Conservation (phyloP, 2,797 vertebrate genomes). For the Scyliorhinus canicula region DNA sequence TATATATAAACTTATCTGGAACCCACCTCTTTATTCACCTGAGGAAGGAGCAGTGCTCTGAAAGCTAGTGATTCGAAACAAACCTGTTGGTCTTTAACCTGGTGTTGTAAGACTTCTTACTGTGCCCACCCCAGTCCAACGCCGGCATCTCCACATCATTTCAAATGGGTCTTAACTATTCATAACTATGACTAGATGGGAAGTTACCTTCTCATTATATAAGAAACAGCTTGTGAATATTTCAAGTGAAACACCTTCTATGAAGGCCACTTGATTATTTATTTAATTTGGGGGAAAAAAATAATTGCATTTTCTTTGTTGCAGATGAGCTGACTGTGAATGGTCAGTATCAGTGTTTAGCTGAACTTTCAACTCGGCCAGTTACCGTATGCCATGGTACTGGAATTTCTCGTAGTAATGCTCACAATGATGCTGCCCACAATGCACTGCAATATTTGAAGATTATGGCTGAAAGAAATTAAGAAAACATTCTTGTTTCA, state of each 20-base stretch:
- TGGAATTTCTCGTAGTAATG: conserved; percentile 69
- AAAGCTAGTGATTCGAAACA: too few species aligned
- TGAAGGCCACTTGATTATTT: not conserved
- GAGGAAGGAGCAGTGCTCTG: too few species aligned
- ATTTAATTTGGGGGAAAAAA: not conserved
- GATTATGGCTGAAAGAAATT: conserved; percentile 59
- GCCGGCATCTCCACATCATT: too few species aligned
- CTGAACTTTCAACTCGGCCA: conserved; percentile 70
- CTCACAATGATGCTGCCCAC: conserved; percentile 72
- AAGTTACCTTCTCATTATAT: not conserved
- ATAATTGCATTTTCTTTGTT: conserved; percentile 23
- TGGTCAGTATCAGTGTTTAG: conserved; percentile 72
- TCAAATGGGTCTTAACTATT: not conserved
- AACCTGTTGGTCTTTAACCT: too few species aligned
- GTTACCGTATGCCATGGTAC: conserved; percentile 73
- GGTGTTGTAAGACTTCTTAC: too few species aligned
- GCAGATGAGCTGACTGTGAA: conserved; percentile 75
- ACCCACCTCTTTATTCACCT: too few species aligned
- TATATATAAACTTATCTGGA: too few species aligned
- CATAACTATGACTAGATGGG: not conserved
- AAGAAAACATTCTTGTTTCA: conserved; percentile 1
- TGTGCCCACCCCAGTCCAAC: too few species aligned
- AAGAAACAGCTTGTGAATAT: not conserved
- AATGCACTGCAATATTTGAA: conserved; percentile 75
- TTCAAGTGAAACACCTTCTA: not conserved